Evolutionary conservation across 2,113 vertebrate species (phyloP).

Genomic region (Megaleporinus macrocephalus): DNA sequence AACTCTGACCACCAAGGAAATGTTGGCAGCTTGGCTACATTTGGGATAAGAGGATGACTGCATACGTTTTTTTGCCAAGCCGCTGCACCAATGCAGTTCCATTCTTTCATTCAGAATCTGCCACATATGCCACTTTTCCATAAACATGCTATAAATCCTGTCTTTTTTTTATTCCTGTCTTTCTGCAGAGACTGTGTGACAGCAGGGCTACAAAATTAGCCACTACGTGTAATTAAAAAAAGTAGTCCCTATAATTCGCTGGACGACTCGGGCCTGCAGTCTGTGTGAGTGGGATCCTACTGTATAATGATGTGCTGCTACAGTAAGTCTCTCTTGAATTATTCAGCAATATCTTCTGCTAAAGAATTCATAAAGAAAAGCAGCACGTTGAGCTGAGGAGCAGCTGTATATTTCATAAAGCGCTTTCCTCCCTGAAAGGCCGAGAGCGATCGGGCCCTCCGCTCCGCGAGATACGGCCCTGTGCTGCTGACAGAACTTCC

Average conservation of each 20-base stretch:
- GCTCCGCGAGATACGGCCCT: neutral
- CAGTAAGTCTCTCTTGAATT: slow-evolving; percentile 1
- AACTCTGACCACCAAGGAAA: no score
- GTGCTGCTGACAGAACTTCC: neutral
- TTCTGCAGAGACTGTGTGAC: no score
- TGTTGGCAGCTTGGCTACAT: no score
- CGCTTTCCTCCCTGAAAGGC: neutral
- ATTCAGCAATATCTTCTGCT: slow-evolving; percentile 23
- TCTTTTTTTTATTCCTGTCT: no score
- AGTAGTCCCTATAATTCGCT: neutral
- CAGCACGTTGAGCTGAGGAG: neutral
- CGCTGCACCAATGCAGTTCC: no score
- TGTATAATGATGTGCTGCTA: neutral
- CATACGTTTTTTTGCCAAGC: no score
- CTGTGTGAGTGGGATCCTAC: neutral
- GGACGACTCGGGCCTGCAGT: neutral
- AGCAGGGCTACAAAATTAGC: neutral
- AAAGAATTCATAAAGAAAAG: slow-evolving; percentile 44
- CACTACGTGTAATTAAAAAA: neutral
- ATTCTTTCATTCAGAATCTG: no score
- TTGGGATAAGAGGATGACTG: no score
- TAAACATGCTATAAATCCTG: no score
- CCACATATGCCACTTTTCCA: no score
- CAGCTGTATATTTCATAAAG: slow-evolving; percentile 9
- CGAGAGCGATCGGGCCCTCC: neutral